Percentiles rank a stretch among this genome's conserved stretches.
Evolutionary conservation across 2,113 vertebrate species (phyloP).

Genomic region (Pelecanus crispus): DNA sequence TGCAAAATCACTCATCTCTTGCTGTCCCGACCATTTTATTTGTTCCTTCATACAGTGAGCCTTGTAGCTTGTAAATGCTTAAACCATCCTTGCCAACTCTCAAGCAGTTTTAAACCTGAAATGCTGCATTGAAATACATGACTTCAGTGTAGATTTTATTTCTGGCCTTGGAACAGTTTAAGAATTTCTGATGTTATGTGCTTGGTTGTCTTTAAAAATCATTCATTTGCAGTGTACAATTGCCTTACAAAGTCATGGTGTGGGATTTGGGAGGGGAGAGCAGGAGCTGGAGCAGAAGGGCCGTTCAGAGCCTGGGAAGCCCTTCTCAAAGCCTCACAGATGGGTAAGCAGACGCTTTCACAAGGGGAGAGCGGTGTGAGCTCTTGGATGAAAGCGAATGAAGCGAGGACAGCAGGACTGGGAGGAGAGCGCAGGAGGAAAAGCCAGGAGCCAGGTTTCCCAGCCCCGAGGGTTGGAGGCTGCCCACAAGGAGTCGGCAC

Average conservation of each 20-base stretch:
- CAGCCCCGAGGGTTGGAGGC: neutral
- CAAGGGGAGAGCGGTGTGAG: neutral
- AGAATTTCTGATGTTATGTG: neutral
- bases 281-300: constrained; percentile 14
- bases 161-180: neutral
- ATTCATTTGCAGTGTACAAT: neutral
- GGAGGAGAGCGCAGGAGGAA: neutral
- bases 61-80: neutral
- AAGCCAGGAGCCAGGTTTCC: neutral
- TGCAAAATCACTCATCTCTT: neutral
- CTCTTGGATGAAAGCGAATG: neutral
- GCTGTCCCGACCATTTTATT: neutral
- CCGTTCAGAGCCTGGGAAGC: neutral
- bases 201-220: neutral
- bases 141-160: neutral
- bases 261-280: neutral
- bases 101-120: neutral
- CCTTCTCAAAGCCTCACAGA: neutral
- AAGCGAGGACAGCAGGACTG: neutral
- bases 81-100: neutral
- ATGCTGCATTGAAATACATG: neutral
- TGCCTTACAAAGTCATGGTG: neutral
- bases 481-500: neutral
- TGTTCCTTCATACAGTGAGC: neutral
- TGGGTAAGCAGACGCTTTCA: neutral